Evolutionary conservation across 2,888 invertebrate species (phyloP), one percentile per base, ranked within the genome.

Genomic region (Scaptodrosophila latifasciaeformis): DNA sequence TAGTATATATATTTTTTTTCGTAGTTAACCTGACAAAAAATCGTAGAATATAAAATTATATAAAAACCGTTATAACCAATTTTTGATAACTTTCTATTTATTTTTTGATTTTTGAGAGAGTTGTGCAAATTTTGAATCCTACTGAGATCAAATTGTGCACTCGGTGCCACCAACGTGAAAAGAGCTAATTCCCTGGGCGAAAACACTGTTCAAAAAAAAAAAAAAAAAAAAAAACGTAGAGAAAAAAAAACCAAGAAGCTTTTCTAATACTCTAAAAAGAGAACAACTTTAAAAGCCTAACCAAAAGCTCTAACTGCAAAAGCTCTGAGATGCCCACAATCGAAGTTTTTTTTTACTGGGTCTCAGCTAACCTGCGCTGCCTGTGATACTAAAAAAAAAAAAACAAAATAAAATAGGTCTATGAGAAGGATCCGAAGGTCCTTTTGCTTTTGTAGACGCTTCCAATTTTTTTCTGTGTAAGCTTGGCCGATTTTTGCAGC

Each of bases 51-150:
- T 47, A 54, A 29, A 24, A 5, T 24, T 7, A 7, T 24, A 24
- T 24, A 24, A 24, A 3, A 5, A 3, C 7, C 24, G 24, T 24
- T 24, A 7, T 5, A 24, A 3, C 7, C 34, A 29, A 35, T 34
- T n/a, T 31, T 30, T 52, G 13, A 35, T 35, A 35, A 52, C 29
- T 47, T 7, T 50, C 29, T 6, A 31, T 47, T 49, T 44, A 46
- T 54, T 27, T 52, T 64, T 55, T 15, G 10, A 43, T 63, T 59
- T 59, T 57, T 60, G 43, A 59, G 60, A 70, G 71, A 75, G 58
- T 51, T 54, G 51, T 56, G 53, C 58, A 60, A 67, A 34, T 64
- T 66, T 66, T 67, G 68, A 67, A 67, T 35, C 49, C 51, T 37
- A 45, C 21, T 4, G n/a, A 12, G 7, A 42, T 21, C 63, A 65